Conservation (phyloP, 2,797 vertebrate species). For the Typhlichthys subterraneus region DNA sequence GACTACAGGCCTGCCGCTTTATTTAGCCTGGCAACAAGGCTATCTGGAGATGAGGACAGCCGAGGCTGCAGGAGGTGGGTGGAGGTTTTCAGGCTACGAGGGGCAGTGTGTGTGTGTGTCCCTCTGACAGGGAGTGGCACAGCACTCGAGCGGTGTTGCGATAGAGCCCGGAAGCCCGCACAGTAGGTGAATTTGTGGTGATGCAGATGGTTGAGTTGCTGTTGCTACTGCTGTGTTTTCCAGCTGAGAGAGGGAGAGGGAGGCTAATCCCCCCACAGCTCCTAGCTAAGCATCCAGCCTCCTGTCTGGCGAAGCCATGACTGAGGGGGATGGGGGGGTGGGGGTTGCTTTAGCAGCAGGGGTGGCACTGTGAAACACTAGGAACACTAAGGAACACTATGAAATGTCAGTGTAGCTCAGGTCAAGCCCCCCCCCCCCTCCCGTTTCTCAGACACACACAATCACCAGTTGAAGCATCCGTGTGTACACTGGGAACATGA, state of each 20-base stretch:
- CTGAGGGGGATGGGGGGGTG: neutral
- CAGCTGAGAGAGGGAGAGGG: slow-evolving; percentile 23
- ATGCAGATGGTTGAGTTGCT: neutral
- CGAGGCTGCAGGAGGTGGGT: neutral
- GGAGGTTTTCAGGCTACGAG: neutral
- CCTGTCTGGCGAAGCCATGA: slow-evolving; percentile 6
- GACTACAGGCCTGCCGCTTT: slow-evolving; percentile 13
- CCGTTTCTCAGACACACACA: neutral
- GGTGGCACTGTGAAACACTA: slow-evolving; percentile 3
- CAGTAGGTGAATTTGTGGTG: neutral
- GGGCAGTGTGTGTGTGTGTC: slow-evolving; percentile 4
- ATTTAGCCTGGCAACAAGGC: slow-evolving; percentile 36
- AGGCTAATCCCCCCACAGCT: slow-evolving; percentile 36
- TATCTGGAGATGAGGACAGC: slow-evolving; percentile 26
- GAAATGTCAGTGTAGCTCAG: slow-evolving; percentile 25
- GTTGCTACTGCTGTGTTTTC: slow-evolving; percentile 25
- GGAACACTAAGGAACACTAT: neutral
- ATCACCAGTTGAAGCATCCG: neutral
- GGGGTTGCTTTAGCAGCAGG: neutral
- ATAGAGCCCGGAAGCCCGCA: neutral
- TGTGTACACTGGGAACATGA: no score
- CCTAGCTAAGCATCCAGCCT: slow-evolving; percentile 27
- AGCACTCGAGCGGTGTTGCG: slow-evolving; percentile 6
- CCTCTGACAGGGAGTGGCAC: slow-evolving; percentile 16
- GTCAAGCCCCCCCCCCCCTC: slow-evolving; percentile 2